Conservation (phyloP, 64 coral and sea anemone species). For the Pocillopora verrucosa region DNA sequence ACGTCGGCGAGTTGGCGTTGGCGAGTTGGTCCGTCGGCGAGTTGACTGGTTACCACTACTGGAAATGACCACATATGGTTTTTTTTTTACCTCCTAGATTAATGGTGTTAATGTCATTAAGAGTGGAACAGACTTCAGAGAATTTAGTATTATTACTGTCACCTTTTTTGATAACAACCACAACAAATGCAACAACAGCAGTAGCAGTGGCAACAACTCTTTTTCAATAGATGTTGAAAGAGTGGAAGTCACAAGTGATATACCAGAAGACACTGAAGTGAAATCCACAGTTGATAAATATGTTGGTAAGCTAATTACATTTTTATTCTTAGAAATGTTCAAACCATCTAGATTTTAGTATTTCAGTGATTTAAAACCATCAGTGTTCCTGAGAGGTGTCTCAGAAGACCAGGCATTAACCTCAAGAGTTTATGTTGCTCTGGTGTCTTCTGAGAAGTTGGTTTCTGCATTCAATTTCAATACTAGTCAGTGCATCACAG, state of each 20-base stretch:
- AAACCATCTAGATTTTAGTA: too few relatives aligned
- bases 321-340: constrained; percentile 1
- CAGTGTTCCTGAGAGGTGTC: too few relatives aligned
- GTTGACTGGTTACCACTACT: too few relatives aligned
- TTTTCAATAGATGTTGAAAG: constrained; percentile 72
- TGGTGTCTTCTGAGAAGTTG: too few relatives aligned
- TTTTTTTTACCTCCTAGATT: constrained; percentile 39
- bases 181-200: too few relatives aligned
- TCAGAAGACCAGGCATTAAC: too few relatives aligned
- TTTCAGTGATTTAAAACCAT: too few relatives aligned
- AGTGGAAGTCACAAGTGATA: constrained; percentile 76
- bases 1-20: too few relatives aligned
- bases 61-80: background rate
- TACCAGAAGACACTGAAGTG: constrained; percentile 81
- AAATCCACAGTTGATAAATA: constrained; percentile 86
- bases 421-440: too few relatives aligned
- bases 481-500: too few relatives aligned
- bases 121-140: constrained; percentile 93
- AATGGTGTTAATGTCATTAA: constrained; percentile 87
- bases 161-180: constrained; percentile 2
- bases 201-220: constrained; percentile 59
- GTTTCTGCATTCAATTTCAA: too few relatives aligned
- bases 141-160: constrained; percentile 77
- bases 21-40: too few relatives aligned
- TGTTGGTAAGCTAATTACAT: constrained; percentile 55